These are phyloP conservation scores for Amphipyra berbera DNA, from an alignment of 2,888 invertebrate species.

Conservation along the genomic window DNA sequence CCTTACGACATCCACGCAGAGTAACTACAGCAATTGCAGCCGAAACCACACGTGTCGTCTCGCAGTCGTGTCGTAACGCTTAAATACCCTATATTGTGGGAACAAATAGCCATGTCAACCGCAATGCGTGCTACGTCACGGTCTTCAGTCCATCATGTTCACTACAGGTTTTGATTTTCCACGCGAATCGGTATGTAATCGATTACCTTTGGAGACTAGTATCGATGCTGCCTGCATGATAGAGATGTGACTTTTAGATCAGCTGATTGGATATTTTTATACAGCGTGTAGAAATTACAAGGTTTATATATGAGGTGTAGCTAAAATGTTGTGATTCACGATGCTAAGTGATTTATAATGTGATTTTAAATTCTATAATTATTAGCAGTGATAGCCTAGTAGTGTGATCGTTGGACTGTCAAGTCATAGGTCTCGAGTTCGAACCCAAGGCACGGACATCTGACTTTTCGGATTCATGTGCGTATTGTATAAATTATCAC, in stretches of 20 bases:
- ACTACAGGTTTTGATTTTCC: constrained; percentile 66
- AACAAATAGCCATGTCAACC: constrained; percentile 73
- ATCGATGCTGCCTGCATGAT: constrained; percentile 30
- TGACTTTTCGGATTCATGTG: too few relatives aligned
- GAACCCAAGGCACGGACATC: too few relatives aligned
- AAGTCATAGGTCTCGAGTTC: too few relatives aligned
- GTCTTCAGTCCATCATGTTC: constrained; percentile 67
- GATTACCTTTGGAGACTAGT: constrained; percentile 45
- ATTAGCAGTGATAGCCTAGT: too few relatives aligned
- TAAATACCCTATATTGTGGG: constrained; percentile 44
- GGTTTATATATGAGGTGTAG: too few relatives aligned
- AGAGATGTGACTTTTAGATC: constrained; percentile 26
- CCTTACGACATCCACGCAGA: constrained; percentile 14
- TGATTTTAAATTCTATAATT: too few relatives aligned
- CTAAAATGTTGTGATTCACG: too few relatives aligned
- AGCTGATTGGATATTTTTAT: background rate
- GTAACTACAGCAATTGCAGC: background rate
- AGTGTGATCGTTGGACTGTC: too few relatives aligned
- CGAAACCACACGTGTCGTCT: constrained; percentile 4
- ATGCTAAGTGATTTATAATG: too few relatives aligned
- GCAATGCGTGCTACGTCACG: constrained; percentile 73
- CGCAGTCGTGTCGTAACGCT: constrained; percentile 36
- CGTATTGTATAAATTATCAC: too few relatives aligned
- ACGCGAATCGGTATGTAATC: constrained; percentile 58
- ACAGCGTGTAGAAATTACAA: too few relatives aligned